Evolutionary conservation across 2,113 vertebrate genomes (phyloP).

Genomic region (Zosterops japonicus): DNA sequence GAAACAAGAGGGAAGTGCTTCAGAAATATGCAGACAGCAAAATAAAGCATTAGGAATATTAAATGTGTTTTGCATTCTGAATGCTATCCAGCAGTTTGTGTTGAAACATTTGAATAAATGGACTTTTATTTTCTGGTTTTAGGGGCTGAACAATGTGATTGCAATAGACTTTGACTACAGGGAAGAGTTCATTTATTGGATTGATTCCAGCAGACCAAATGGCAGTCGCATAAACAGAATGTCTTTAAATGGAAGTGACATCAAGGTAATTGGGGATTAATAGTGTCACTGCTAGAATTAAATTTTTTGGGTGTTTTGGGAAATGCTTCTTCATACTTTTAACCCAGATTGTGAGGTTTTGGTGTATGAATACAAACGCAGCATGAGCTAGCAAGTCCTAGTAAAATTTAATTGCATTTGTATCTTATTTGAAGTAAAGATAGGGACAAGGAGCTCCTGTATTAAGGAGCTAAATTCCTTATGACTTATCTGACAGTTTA

Average conservation of each 20-base stretch:
- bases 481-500: background rate
- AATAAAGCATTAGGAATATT: background rate
- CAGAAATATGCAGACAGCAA: background rate
- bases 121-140: background rate
- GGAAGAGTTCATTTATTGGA: constrained; percentile 98
- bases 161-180: constrained; percentile 97
- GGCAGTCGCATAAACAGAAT: constrained; percentile 96
- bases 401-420: background rate
- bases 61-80: background rate
- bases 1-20: background rate
- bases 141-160: constrained; percentile 97
- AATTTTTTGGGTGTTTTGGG: background rate
- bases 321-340: background rate
- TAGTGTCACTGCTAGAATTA: background rate
- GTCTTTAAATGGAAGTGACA: constrained; percentile 92
- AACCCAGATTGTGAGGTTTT: background rate
- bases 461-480: background rate
- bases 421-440: background rate
- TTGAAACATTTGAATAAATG: background rate
- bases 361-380: background rate
- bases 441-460: background rate
- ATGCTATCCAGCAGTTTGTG: background rate
- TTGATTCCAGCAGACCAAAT: constrained; percentile 94
- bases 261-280: constrained; percentile 82
- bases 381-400: background rate